Evolutionary conservation across 2,888 invertebrate genomes (phyloP), one percentile per base, ranked within the genome.

Genomic region (Dinocampus coccinellae): DNA sequence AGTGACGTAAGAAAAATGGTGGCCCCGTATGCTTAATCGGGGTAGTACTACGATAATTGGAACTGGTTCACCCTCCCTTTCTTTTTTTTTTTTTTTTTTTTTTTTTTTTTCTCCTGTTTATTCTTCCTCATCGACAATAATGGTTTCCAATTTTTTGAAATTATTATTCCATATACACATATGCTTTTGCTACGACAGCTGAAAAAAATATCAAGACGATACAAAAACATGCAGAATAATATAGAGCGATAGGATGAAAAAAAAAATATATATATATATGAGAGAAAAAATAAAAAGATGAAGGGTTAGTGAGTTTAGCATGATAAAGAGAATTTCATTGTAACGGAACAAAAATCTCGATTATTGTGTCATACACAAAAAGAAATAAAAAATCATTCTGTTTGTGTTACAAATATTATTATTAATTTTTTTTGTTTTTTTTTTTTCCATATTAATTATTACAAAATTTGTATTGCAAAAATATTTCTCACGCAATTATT

Each of bases 91-190:
- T n/a, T n/a, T n/a, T n/a, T n/a, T n/a, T n/a, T n/a, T n/a, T n/a
- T n/a, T n/a, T n/a, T n/a, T n/a, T n/a, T n/a, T n/a, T n/a, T n/a
- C n/a, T n/a, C n/a, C 13, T 52, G 34, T 42, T 42, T 62, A 69
- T 62, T 69, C 34, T 36, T 36, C 36, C 11, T 42, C 24, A 36
- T 13, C 10, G n/a, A 39, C 22, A 1, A 62, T 62, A 55, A 58
- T 29, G 53, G 36, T 69, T 69, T 69, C 69, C 69, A 63, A 63
- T 63, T 69, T 69, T 69, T 55, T 42, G 63, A 36, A 67, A 62
- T 57, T 36, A 57, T 62, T 53, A 24, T 69, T 68, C 33, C 22
- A 16, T n/a, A 20, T 34, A 60, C n/a, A 13, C 4, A 11, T n/a
- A 39, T n/a, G 3, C 47, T 47, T 3, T 16, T 20, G 9, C 47